Evolutionary conservation across 2,113 vertebrate species (phyloP).

Genomic region (Pangasianodon hypophthalmus): DNA sequence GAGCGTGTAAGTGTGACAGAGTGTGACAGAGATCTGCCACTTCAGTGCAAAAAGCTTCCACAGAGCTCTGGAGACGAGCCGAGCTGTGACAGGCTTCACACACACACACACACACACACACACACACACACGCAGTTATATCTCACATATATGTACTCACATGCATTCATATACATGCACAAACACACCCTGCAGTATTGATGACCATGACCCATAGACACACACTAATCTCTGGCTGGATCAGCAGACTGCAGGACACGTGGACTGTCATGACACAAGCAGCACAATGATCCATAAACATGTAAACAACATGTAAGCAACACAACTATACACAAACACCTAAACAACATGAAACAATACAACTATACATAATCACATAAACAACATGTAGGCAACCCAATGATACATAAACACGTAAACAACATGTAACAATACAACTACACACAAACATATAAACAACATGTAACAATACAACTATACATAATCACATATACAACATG

Average conservation of each 20-base stretch:
- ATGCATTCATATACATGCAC: neutral
- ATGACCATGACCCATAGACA: neutral
- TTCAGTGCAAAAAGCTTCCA: constrained; percentile 53
- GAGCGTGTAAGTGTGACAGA: constrained; percentile 49
- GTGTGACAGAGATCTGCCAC: constrained; percentile 57
- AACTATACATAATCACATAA: too few species aligned
- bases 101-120: constrained; percentile 10
- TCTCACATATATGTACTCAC: neutral
- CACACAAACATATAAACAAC: too few species aligned
- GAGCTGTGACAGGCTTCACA: constrained; percentile 21
- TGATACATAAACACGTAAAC: too few species aligned
- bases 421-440: too few species aligned
- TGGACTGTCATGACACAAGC: too few species aligned
- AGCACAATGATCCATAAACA: neutral
- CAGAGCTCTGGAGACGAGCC: constrained; percentile 40
- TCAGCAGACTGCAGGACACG: too few species aligned
- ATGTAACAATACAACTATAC: too few species aligned
- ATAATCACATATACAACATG: too few species aligned
- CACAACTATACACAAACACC: too few species aligned
- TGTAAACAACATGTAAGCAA: neutral
- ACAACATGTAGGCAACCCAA: too few species aligned
- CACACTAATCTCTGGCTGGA: neutral
- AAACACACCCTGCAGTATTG: neutral
- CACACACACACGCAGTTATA: neutral
- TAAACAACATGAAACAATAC: too few species aligned